Conservation (phyloP, 2,797 vertebrate genomes). For the Ateles fusciceps region DNA sequence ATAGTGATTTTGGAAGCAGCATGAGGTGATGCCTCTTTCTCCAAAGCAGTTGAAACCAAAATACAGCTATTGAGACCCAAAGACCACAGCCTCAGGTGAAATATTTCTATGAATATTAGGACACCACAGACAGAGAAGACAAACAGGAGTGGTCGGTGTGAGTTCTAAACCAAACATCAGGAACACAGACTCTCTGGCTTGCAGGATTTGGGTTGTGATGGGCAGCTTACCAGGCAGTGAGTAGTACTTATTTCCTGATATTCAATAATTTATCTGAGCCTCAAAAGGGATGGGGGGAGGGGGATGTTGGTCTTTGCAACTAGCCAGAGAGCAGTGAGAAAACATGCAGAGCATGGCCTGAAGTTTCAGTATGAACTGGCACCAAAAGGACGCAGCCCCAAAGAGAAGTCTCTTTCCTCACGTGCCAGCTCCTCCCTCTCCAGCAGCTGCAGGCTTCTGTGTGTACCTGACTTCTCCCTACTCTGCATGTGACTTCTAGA, state of each 20-base stretch:
- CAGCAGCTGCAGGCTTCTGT: fast-evolving
- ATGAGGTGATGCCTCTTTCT: neutral
- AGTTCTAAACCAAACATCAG: neutral
- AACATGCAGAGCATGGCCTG: neutral
- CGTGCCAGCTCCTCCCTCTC: fast-evolving
- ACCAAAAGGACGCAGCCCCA: fast-evolving
- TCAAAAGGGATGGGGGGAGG: neutral
- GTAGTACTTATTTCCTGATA: neutral
- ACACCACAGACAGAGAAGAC: neutral
- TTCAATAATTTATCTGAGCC: neutral
- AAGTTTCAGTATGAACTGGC: neutral
- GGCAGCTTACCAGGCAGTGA: neutral
- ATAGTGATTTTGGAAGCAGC: neutral
- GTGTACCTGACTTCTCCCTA: neutral
- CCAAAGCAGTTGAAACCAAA: neutral
- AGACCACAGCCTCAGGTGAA: neutral
- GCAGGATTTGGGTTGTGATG: neutral
- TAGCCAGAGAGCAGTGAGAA: neutral
- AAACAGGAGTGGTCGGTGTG: no score
- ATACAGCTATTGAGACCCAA: neutral
- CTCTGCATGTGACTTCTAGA: neutral
- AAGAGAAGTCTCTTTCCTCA: neutral
- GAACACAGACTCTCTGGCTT: neutral
- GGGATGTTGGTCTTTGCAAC: neutral
- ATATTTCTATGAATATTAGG: neutral